Evolutionary conservation across 1,140 invertebrate genomes (phyloP), one percentile per base, ranked within the genome.

Genomic region (Drosophila serrata): DNA sequence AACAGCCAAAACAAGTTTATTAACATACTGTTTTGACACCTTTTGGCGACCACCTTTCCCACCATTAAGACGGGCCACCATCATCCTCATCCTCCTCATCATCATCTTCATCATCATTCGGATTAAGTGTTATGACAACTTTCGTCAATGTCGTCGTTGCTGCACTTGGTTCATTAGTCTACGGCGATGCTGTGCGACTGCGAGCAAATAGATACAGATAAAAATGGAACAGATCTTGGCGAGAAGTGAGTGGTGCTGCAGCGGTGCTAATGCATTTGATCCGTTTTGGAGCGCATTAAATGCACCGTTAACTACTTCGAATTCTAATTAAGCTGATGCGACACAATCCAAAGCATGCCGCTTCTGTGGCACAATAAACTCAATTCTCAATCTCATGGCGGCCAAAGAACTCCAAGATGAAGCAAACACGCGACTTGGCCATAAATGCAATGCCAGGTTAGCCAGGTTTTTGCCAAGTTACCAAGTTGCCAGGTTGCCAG

Each of bases 241-340:
- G 42, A 51, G 13, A 39, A 45, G 22, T 56, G 49, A 73, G 49
- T 27, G 62, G 57, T 49, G 65, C 5, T 29, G 61, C 46, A 48
- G 68, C 49, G 67, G 76, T 74, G 84, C 65, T 84, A 84, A 90
- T 88, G 78, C 74, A 90, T 84, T 70, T 90, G 85, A 90, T 85
- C 74, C 78, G 81, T 82, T 80, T 90, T 67, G 67, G 69, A 81
- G 78, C 70, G 75, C 77, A 81, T 90, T 90, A 86, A 90, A 90
- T 90, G 69, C 65, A 90, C 85, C 85, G 85, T 90, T 90, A 90
- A 81, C 86, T 90, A 79, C 81, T 79, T 90, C 75, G 78, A 85
- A 90, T 90, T 90, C 86, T 90, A 90, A 90, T 90, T 88, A 90
- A 90, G 81, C 75, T 79, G 69, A 79, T 90, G 86, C 78, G 84